phyloP scores from a whole-genome alignment of 2,113 vertebrate genomes.

The Australoheros scitulus region DNA sequence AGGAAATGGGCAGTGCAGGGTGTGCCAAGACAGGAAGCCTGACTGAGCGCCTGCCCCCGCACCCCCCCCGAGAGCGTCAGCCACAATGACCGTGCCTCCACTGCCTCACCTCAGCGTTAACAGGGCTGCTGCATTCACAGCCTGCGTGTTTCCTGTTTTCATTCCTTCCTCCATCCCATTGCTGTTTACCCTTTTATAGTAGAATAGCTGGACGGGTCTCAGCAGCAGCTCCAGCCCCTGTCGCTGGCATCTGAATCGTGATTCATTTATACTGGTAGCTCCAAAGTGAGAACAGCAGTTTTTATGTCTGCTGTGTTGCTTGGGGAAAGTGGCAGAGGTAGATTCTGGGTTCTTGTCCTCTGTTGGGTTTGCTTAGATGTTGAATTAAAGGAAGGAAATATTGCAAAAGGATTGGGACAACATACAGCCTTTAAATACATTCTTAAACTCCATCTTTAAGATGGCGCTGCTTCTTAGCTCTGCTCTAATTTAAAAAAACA shows the following conservation, averaged over 20 bases:
- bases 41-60: slow-evolving; percentile 39
- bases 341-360: neutral
- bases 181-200: neutral
- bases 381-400: neutral
- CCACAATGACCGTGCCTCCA: slow-evolving; percentile 26
- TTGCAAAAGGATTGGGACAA: neutral
- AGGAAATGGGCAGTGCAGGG: slow-evolving; percentile 76
- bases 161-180: slow-evolving; percentile 8
- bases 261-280: neutral
- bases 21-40: slow-evolving; percentile 77
- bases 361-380: neutral
- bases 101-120: slow-evolving; percentile 23
- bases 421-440: neutral
- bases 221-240: neutral
- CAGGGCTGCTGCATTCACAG: slow-evolving; percentile 19
- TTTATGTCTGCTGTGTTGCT: neutral
- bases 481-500: neutral
- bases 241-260: neutral
- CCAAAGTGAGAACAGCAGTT: neutral
- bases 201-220: neutral
- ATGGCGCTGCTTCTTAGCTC: too few relatives aligned
- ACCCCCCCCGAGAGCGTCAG: neutral
- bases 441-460: neutral
- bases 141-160: slow-evolving; percentile 50
- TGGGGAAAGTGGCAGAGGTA: neutral